These are phyloP conservation scores for Phaethon lepturus DNA, from an alignment of 2,113 vertebrate genomes.

Conservation along the genomic window DNA sequence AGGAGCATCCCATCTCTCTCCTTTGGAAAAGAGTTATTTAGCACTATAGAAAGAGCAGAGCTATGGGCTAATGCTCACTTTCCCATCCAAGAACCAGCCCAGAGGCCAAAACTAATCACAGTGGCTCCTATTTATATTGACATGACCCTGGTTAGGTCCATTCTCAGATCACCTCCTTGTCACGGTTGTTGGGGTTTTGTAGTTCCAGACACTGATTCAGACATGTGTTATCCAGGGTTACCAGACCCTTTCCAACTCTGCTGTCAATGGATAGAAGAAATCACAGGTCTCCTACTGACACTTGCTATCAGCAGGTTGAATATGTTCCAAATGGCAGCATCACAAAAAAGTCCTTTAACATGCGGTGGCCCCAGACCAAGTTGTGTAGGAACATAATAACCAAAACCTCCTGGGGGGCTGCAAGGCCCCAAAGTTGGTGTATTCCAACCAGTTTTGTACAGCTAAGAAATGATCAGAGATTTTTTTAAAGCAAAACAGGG, in stretches of 20 bases:
- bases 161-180: neutral
- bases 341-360: neutral
- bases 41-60: neutral
- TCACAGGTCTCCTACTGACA: neutral
- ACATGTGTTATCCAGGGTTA: neutral
- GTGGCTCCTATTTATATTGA: neutral
- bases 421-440: neutral
- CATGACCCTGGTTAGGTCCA: neutral
- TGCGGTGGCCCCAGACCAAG: fast-evolving
- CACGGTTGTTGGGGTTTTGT: neutral
- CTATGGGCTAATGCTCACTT: neutral
- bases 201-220: neutral
- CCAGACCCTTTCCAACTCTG: neutral
- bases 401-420: neutral
- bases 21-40: neutral
- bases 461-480: neutral
- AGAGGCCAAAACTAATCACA: neutral
- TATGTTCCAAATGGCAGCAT: neutral
- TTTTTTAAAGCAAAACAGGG: neutral
- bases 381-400: neutral
- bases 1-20: neutral
- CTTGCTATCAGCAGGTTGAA: neutral
- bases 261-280: neutral
- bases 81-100: neutral
- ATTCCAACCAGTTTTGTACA: neutral